These are phyloP conservation scores for Hypocryptadius cinnamomeus DNA, from an alignment of 2,113 vertebrate species.

Conservation along the genomic window DNA sequence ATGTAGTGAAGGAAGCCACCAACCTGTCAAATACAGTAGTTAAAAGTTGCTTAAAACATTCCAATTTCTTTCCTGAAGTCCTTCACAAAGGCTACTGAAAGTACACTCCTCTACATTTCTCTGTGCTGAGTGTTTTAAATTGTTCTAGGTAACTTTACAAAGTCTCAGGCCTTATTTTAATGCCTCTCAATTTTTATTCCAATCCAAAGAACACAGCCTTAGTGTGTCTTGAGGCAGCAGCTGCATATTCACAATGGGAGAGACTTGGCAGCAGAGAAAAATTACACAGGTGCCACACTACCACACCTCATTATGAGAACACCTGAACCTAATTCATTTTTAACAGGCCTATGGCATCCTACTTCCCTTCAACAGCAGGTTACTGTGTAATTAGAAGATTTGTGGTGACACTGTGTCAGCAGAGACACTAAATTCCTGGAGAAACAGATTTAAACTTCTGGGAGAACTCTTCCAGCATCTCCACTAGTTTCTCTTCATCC, in stretches of 20 bases:
- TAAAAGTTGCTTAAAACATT: not conserved
- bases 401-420: not conserved
- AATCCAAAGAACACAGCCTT: not conserved
- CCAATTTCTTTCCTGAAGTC: not conserved
- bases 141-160: not conserved
- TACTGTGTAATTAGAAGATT: not conserved
- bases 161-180: not conserved
- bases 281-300: not conserved
- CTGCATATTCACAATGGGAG: not conserved
- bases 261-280: not conserved
- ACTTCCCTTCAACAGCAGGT: not conserved
- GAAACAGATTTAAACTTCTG: constrained; percentile 62
- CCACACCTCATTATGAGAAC: not conserved
- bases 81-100: not conserved
- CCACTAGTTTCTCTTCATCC: constrained; percentile 71
- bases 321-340: not conserved
- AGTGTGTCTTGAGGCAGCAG: not conserved
- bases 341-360: not conserved
- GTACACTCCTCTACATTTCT: not conserved
- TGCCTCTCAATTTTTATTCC: not conserved
- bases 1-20: not conserved
- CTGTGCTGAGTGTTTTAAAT: not conserved
- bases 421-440: not conserved
- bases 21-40: not conserved
- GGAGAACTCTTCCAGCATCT: constrained; percentile 64